Base-by-base conservation (phyloP, 2,113 vertebrate genomes). In the Tenebrosternarchus preto region DNA sequence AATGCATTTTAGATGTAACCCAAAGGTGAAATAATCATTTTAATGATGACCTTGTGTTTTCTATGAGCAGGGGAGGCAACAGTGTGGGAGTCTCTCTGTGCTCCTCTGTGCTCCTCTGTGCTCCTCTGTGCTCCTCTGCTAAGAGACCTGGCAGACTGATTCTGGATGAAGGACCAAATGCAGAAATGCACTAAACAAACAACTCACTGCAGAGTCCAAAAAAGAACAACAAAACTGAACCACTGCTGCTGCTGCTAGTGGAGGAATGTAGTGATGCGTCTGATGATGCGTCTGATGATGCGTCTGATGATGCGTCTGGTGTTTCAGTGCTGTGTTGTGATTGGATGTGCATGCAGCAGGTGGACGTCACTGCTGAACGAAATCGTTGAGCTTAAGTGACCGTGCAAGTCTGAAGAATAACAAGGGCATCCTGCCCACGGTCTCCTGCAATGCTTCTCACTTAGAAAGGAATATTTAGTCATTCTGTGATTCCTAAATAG, bases 151-250 rank as follows among this genome's bases (percentile, higher is more conserved):
- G 76, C 22, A 33, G 19, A 19, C 39, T 56, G 46, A 67, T 25
- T 68, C 61, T 39, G 76, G 50, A 46, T 57, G 9, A 57, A 57
- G n/a, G 63, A 78, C 68, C 76, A n/a, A 25, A 53, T 12, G 12
- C 3, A 17, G 31, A 22, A 43, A 77, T 56, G 39, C 12, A 33
- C 2, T 31, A 33, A 68, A 39, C 64, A 68, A 67, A 67, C 31
- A 67, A 11, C 29, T 29, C n/a, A 2, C 19, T 66, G 61, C 39
- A 31, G n/a, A 3, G 15, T 1, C 43, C 33, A 11, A 60, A 43
- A 75, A 19, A n/a, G n/a, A 31, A 31, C 61, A 57, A 22, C 55
- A 22, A 56, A 56, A 9, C 55, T 3, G n/a, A 20, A 9, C 17
- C 19, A 4, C 56, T n/a, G 56, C 19, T 5, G 56, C 19, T 22